A percentile compares a stretch with the other conserved stretches of the same genome.
Evolutionary conservation across 2,797 vertebrate genomes (phyloP).

Genomic region (Furcifer pardalis): DNA sequence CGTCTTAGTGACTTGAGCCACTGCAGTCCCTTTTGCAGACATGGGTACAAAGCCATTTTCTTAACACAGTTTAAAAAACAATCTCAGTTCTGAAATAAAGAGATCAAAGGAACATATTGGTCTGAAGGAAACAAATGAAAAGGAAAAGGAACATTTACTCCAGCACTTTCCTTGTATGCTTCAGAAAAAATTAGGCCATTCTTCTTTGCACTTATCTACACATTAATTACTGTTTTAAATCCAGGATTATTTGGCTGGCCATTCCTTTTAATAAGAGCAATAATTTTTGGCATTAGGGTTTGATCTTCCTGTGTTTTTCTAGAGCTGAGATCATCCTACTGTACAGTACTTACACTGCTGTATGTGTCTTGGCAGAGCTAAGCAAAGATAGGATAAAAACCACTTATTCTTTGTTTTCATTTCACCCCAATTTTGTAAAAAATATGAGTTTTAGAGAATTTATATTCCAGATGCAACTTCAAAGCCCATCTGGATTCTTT

Average conservation of each 20-base stretch:
- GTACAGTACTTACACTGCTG: constrained; percentile 14
- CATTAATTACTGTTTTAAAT: constrained; percentile 22
- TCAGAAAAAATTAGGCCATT: constrained; percentile 15
- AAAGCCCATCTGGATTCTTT: constrained; percentile 34
- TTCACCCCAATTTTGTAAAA: constrained; percentile 31
- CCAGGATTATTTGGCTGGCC: constrained; percentile 4
- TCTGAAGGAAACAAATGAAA: constrained; percentile 13
- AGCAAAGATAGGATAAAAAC: constrained; percentile 26
- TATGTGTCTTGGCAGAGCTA: constrained; percentile 25
- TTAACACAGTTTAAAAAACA: constrained; percentile 5
- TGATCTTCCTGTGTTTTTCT: constrained; percentile 3
- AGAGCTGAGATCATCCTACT: constrained; percentile 33
- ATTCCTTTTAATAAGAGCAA: constrained; percentile 29
- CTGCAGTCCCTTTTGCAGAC: no score
- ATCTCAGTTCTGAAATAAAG: background rate
- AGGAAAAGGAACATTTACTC: background rate
- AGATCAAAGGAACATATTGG: background rate
- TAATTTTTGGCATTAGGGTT: constrained; percentile 25
- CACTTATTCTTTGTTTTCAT: constrained; percentile 25
- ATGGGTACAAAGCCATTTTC: background rate
- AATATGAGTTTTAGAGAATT: constrained; percentile 21
- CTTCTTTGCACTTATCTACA: constrained; percentile 16
- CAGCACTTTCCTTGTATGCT: background rate
- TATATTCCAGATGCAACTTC: constrained; percentile 42
- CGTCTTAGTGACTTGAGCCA: no score